These are phyloP conservation scores for Metalampra italica DNA, from an alignment of 2,888 invertebrate genomes.

Conservation along the genomic window DNA sequence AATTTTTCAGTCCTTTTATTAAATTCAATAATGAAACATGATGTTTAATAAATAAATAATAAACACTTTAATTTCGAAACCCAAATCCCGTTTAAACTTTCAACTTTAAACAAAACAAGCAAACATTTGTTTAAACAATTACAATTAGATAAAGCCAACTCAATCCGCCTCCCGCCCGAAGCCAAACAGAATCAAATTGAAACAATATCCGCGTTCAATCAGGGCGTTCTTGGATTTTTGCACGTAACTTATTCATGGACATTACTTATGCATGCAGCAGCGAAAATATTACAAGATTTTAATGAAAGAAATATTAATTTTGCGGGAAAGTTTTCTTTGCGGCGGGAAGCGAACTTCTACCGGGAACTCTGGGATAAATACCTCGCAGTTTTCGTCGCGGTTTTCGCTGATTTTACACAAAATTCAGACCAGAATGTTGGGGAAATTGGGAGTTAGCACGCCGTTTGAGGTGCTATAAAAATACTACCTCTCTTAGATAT, in stretches of 20 bases:
- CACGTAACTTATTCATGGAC: conserved; percentile 71
- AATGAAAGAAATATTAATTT: conserved; percentile 80
- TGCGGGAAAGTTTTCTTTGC: conserved; percentile 75
- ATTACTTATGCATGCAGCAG: conserved; percentile 80
- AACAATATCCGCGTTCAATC: conserved; percentile 36
- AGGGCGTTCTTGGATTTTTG: conserved; percentile 55
- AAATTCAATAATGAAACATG: too few relatives aligned
- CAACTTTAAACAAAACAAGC: neutral
- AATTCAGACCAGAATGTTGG: neutral
- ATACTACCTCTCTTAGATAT: conserved; percentile 1
- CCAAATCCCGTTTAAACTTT: neutral
- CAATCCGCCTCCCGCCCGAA: neutral
- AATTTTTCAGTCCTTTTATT: too few relatives aligned
- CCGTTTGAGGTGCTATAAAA: conserved; percentile 1
- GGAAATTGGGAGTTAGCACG: conserved; percentile 2
- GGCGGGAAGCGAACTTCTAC: conserved; percentile 64
- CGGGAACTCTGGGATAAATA: conserved; percentile 13
- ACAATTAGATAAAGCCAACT: conserved; percentile 1
- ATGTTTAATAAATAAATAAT: too few relatives aligned
- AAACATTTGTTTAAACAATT: conserved; percentile 5
- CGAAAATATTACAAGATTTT: conserved; percentile 79
- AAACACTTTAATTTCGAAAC: too few relatives aligned
- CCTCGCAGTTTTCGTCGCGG: conserved; percentile 1
- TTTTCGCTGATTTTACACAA: conserved; percentile 1
- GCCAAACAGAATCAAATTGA: conserved; percentile 4